These are phyloP conservation scores for Pantherophis alleghaniensis DNA, from an alignment of 2,797 vertebrate species.

Conservation along the genomic window DNA sequence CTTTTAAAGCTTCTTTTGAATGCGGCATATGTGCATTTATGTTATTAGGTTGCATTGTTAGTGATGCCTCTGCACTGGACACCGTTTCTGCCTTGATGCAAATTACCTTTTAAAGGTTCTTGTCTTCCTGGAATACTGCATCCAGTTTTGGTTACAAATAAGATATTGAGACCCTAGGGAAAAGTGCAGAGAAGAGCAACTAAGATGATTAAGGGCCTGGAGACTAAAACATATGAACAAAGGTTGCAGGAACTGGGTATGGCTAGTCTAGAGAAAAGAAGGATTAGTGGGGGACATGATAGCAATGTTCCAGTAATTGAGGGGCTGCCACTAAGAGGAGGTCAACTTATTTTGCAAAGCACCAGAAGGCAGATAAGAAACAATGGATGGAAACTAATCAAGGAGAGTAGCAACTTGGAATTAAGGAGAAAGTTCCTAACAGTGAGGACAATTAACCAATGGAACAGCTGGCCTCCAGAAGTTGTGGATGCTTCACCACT, in stretches of 20 bases:
- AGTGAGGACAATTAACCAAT: background rate
- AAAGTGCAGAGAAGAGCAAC: background rate
- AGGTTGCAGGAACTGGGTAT: background rate
- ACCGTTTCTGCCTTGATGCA: background rate
- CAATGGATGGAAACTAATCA: background rate
- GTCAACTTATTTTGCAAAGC: background rate
- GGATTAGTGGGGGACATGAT: background rate
- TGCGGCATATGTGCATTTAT: background rate
- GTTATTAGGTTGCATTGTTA: background rate
- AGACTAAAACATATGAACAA: background rate
- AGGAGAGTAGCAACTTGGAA: background rate
- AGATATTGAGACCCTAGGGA: background rate
- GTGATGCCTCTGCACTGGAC: background rate
- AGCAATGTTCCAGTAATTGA: background rate
- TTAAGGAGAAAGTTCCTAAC: background rate
- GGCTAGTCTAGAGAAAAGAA: background rate
- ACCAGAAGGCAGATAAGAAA: background rate
- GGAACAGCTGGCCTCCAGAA: background rate
- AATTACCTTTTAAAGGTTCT: background rate
- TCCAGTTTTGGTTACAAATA: background rate
- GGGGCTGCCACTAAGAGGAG: background rate
- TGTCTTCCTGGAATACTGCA: background rate
- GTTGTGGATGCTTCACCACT: rapidly evolving
- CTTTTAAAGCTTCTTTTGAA: too few species aligned
- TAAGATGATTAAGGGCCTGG: background rate